A percentile compares a stretch with the other conserved stretches of the same genome.
Evolutionary conservation across 1,140 invertebrate species (phyloP).

Genomic region (Bombus breviceps): DNA sequence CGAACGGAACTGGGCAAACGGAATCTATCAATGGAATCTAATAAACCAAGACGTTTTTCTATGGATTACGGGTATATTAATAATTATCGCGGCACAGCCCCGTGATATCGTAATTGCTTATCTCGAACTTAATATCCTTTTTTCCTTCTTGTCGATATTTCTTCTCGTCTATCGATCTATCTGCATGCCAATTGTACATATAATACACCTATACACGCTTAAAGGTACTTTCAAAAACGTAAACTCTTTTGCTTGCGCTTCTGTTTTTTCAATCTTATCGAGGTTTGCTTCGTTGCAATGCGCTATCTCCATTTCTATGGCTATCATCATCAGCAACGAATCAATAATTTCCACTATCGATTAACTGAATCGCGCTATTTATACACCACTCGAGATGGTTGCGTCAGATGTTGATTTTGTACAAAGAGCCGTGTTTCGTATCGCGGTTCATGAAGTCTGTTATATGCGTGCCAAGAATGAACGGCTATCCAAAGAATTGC

Average conservation of each 20-base stretch:
- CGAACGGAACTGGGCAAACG: not conserved
- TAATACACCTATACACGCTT: too few species aligned
- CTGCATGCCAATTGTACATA: too few species aligned
- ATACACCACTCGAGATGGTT: not conserved
- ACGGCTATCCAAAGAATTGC: not conserved
- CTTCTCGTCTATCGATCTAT: too few species aligned
- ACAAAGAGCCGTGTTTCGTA: not conserved
- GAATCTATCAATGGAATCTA: not conserved
- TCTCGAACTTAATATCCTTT: too few species aligned
- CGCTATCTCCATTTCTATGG: not conserved
- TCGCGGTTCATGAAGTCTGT: not conserved
- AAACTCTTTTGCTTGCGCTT: not conserved
- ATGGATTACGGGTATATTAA: not conserved
- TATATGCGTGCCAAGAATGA: not conserved
- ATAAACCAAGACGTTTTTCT: not conserved
- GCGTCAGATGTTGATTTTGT: not conserved
- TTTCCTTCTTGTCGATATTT: too few species aligned
- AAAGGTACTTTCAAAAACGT: too few species aligned
- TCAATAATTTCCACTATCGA: constrained; percentile 17
- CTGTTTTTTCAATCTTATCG: not conserved
- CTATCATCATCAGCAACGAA: not conserved
- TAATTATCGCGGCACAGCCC: not conserved
- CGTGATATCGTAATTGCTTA: not conserved
- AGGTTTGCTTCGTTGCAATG: not conserved
- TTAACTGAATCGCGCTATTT: not conserved